Evolutionary conservation across 2,113 vertebrate species (phyloP).

Genomic region (Uria lomvia): DNA sequence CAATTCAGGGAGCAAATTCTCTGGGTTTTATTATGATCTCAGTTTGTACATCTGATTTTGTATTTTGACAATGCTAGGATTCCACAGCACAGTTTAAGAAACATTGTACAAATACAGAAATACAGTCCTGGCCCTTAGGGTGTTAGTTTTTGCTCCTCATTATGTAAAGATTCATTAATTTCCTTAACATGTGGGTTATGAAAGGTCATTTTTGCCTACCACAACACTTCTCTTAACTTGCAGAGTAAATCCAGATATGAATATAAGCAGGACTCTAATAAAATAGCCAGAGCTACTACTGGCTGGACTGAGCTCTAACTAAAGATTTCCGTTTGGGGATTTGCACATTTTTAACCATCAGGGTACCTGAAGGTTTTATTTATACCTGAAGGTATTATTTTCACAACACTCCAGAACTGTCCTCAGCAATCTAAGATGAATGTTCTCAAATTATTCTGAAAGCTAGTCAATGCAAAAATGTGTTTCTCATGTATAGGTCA

Average conservation of each 20-base stretch:
- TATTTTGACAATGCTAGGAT: background rate
- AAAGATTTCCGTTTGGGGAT: background rate
- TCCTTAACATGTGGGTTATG: background rate
- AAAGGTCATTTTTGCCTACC: background rate
- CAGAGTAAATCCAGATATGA: background rate
- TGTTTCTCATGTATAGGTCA: background rate
- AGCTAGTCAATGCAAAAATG: background rate
- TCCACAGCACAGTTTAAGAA: background rate
- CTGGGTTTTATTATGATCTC: background rate
- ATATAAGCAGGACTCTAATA: background rate
- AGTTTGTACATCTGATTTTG: background rate
- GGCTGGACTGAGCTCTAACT: background rate
- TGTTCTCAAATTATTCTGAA: background rate
- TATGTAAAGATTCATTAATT: background rate
- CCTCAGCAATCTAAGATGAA: background rate
- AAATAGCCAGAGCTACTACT: background rate
- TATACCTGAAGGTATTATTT: background rate
- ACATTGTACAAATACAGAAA: background rate
- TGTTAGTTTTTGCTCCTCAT: background rate
- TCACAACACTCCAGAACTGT: background rate
- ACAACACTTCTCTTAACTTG: background rate
- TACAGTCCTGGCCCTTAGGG: background rate
- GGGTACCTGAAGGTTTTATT: background rate
- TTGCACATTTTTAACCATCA: background rate
- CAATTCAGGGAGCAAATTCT: background rate